Evolutionary conservation across 1,140 invertebrate species (phyloP).

Genomic region (Leptonema lineaticorne): DNA sequence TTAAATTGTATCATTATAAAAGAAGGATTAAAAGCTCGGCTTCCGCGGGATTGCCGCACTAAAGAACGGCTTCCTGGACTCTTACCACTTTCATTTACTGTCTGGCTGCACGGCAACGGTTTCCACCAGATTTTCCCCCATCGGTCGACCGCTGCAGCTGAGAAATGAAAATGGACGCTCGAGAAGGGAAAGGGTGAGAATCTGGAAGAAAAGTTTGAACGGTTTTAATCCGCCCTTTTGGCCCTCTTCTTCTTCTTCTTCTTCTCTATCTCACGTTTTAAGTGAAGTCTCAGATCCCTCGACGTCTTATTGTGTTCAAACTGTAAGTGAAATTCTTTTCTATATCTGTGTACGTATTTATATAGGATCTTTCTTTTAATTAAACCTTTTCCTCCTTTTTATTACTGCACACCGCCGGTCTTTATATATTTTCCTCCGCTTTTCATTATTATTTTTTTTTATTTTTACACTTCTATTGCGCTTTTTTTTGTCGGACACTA

Average conservation of each 20-base stretch:
- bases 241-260: too few relatives aligned
- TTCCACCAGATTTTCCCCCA: too few relatives aligned
- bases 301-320: conserved; percentile 15
- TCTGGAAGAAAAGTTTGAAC: not conserved
- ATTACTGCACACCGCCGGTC: not conserved
- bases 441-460: not conserved
- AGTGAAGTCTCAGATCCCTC: not conserved
- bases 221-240: conserved; percentile 12
- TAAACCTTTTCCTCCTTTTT: not conserved
- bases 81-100: conserved; percentile 20
- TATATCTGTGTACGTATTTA: not conserved
- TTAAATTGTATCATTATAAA: conserved; percentile 23
- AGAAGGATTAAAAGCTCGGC: not conserved
- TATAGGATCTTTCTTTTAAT: conserved; percentile 10
- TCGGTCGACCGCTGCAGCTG: too few relatives aligned
- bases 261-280: too few relatives aligned
- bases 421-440: not conserved
- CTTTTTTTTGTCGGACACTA: too few relatives aligned
- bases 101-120: not conserved
- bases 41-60: not conserved
- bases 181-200: not conserved
- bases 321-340: conserved; percentile 15
- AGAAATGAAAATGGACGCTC: too few relatives aligned
- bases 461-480: not conserved
- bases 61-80: conserved; percentile 13